Evolutionary conservation across 2,113 vertebrate genomes (phyloP).

Genomic region (Amblyopsis rosae): DNA sequence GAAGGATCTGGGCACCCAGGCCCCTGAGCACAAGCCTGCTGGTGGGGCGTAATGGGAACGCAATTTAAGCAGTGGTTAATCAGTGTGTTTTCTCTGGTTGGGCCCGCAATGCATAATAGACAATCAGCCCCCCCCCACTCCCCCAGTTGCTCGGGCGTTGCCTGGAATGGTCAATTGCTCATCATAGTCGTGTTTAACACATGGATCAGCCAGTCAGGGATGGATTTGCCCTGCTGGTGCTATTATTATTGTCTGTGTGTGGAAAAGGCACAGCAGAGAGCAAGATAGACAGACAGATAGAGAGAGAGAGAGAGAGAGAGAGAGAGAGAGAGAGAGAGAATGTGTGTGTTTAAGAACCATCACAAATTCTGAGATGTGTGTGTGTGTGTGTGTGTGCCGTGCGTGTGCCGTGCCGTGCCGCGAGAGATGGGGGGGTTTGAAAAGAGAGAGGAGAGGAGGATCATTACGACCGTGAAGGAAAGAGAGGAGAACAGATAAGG

Average conservation of each 20-base stretch:
- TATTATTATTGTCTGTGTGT: conserved; percentile 67
- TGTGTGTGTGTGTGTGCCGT: conserved; percentile 20
- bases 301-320: conserved; percentile 19
- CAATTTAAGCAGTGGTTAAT: conserved; percentile 73
- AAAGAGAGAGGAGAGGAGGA: conserved; percentile 20
- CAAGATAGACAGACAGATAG: conserved; percentile 17
- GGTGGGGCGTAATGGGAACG: conserved; percentile 62
- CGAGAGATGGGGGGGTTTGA: conserved; percentile 23
- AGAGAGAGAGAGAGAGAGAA: not conserved
- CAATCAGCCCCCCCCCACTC: conserved; percentile 58
- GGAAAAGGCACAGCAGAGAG: not conserved
- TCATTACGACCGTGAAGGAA: conserved; percentile 23
- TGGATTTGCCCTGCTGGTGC: conserved; percentile 62
- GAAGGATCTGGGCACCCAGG: conserved; percentile 42
- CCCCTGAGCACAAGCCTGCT: conserved; percentile 56
- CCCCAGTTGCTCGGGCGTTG: conserved; percentile 61
- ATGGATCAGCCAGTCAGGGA: conserved; percentile 63
- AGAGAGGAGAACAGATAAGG: not conserved
- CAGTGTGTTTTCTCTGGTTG: conserved; percentile 68
- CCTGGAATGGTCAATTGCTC: conserved; percentile 76
- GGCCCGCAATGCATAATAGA: conserved; percentile 70
- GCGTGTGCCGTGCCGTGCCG: conserved; percentile 15
- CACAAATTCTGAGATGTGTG: too few relatives aligned
- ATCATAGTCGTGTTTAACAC: conserved; percentile 74
- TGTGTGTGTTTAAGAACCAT: not conserved